Evolutionary conservation across 2,113 vertebrate species (phyloP).

Genomic region (Barnardius zonarius): DNA sequence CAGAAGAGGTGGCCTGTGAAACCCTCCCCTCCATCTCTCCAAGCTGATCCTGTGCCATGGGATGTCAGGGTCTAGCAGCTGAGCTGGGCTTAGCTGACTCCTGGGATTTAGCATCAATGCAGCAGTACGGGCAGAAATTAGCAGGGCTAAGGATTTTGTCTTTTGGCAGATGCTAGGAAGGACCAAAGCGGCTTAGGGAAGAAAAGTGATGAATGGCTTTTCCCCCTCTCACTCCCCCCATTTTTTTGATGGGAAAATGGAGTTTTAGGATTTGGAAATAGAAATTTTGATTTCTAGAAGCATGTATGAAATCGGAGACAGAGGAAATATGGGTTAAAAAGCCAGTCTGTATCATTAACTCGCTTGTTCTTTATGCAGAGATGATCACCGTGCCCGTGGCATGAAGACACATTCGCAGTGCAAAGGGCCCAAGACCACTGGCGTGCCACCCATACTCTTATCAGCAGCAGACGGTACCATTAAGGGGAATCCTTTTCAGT

Average conservation of each 20-base stretch:
- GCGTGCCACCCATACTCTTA: neutral
- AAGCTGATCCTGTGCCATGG: neutral
- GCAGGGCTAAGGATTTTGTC: neutral
- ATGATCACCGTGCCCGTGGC: neutral
- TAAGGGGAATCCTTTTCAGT: neutral
- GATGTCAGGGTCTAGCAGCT: neutral
- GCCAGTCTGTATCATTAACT: neutral
- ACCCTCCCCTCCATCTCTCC: fast-evolving
- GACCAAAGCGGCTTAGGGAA: neutral
- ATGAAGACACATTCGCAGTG: neutral
- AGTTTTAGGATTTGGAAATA: neutral
- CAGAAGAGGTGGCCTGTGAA: neutral
- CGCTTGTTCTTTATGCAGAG: neutral
- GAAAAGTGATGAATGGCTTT: neutral
- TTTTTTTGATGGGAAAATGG: neutral
- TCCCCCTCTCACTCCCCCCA: fast-evolving
- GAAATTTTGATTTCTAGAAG: neutral
- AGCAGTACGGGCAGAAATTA: neutral
- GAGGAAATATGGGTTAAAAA: neutral
- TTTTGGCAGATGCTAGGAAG: neutral
- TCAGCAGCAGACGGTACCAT: neutral
- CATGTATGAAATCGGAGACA: neutral
- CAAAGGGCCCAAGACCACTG: neutral
- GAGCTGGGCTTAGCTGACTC: neutral
- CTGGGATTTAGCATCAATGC: neutral